Conservation (phyloP, 2,888 invertebrate genomes). For the Lepetodrilus schrolli region DNA sequence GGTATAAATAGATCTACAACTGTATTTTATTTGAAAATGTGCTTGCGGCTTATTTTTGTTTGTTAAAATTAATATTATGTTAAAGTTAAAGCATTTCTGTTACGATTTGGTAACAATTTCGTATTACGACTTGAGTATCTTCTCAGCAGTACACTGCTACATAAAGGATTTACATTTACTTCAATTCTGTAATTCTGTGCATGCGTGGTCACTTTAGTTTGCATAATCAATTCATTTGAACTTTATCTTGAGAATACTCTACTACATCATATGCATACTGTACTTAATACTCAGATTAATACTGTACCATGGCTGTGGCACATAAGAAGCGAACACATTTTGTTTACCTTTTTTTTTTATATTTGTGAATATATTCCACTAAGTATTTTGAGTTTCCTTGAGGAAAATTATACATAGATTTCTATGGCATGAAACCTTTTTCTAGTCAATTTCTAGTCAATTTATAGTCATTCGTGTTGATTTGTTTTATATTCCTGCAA, state of each 20-base stretch:
- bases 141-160: too few species aligned
- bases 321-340: too few species aligned
- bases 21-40: too few species aligned
- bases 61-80: too few species aligned
- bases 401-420: neutral
- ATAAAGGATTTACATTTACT: too few species aligned
- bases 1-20: too few species aligned
- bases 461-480: too few species aligned
- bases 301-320: neutral
- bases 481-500: too few species aligned
- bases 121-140: too few species aligned
- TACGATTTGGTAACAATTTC: too few species aligned
- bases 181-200: neutral
- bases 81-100: too few species aligned
- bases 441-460: slow-evolving; percentile 26
- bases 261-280: neutral
- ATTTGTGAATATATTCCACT: neutral
- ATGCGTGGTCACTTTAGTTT: neutral
- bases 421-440: neutral
- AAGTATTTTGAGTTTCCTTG: neutral
- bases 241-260: neutral
- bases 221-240: neutral
- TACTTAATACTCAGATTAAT: neutral
- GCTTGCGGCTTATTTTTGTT: too few species aligned
- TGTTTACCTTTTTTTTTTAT: neutral